Evolutionary conservation across 2,797 vertebrate species (phyloP).

Genomic region (Prionace glauca): DNA sequence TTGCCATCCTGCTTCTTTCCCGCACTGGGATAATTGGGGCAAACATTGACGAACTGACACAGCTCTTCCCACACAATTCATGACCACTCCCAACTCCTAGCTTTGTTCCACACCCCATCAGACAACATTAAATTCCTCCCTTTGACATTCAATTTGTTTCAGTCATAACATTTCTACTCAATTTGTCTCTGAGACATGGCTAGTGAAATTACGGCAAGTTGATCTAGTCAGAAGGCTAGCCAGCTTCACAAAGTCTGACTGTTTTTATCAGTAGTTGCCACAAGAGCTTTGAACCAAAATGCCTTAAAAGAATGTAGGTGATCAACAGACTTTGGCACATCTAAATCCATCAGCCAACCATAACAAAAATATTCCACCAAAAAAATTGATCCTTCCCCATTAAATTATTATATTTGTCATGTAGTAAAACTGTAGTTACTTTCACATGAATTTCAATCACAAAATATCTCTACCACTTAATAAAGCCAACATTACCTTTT

Average conservation of each 20-base stretch:
- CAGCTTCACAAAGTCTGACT: background rate
- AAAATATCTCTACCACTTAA: background rate
- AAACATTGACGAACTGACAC: no score
- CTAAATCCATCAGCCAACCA: background rate
- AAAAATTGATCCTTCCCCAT: background rate
- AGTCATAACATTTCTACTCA: background rate
- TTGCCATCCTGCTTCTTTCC: no score
- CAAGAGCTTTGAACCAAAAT: background rate
- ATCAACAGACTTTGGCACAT: background rate
- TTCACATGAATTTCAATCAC: background rate
- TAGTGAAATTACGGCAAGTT: background rate
- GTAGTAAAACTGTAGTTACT: background rate
- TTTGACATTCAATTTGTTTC: background rate
- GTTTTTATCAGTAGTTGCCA: background rate
- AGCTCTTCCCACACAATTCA: no score
- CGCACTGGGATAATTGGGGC: no score
- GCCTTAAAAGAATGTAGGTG: background rate
- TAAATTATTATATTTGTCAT: background rate
- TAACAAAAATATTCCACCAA: background rate
- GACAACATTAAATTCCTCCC: no score
- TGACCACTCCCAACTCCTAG: no score
- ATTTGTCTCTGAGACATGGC: slow-evolving; percentile 4
- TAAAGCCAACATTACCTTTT: background rate
- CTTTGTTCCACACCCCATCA: no score
- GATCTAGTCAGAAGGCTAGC: background rate